These are phyloP conservation scores for Cybosia mesomella DNA, from an alignment of 2,888 invertebrate genomes.

Conservation along the genomic window DNA sequence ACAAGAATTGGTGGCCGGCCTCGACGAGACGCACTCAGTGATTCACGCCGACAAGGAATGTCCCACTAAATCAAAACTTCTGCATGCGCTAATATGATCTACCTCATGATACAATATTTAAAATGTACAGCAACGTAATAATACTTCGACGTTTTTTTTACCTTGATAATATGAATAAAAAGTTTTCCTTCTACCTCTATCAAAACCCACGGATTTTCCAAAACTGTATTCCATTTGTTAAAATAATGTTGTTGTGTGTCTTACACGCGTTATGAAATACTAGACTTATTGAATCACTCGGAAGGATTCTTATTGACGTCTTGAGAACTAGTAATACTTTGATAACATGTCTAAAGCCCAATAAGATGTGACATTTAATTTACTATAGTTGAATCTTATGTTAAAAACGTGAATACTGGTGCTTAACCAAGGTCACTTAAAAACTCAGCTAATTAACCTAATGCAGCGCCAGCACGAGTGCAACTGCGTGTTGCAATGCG, in stretches of 20 bases:
- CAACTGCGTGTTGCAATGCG: background rate
- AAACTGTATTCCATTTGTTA: constrained; percentile 19
- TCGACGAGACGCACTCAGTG: constrained; percentile 1
- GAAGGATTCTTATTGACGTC: constrained; percentile 13
- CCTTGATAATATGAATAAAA: background rate
- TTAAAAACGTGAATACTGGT: background rate
- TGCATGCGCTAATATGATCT: background rate
- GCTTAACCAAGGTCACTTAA: background rate
- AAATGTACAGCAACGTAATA: background rate
- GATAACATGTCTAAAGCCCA: background rate
- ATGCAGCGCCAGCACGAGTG: background rate
- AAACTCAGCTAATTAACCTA: background rate
- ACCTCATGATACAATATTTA: constrained; percentile 1
- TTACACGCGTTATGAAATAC: constrained; percentile 22
- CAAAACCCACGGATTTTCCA: constrained; percentile 30
- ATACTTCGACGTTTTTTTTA: constrained; percentile 1
- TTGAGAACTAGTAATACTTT: background rate
- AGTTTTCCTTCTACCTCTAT: constrained; percentile 25
- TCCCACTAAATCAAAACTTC: constrained; percentile 4
- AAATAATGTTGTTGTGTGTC: constrained; percentile 6
- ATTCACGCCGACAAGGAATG: constrained; percentile 12
- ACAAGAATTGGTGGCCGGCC: constrained; percentile 21
- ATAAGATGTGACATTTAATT: background rate
- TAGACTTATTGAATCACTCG: constrained; percentile 19
- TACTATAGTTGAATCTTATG: background rate